Evolutionary conservation across 2,888 invertebrate genomes (phyloP).

Genomic region (Hypena proboscidalis): DNA sequence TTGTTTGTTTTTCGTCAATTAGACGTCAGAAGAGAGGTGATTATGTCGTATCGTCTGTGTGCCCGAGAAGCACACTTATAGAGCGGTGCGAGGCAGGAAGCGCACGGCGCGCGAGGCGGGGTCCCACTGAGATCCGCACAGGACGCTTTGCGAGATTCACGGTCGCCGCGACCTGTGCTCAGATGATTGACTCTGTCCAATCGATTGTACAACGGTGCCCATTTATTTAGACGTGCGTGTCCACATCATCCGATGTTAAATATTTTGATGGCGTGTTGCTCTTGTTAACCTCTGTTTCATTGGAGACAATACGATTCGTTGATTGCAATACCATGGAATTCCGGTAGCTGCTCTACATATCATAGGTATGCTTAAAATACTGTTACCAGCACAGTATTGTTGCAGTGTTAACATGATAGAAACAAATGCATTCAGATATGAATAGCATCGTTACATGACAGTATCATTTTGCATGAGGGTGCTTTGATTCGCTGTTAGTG

Average conservation of each 20-base stretch:
- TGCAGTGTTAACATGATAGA: constrained; percentile 8
- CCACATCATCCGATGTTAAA: constrained; percentile 57
- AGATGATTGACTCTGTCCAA: constrained; percentile 81
- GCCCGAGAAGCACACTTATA: constrained; percentile 16
- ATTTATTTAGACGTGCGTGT: constrained; percentile 68
- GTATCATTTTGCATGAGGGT: constrained; percentile 48
- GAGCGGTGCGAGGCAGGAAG: constrained; percentile 59
- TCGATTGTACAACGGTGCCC: constrained; percentile 73
- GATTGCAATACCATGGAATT: not conserved
- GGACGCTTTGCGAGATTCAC: constrained; percentile 72
- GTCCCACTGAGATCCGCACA: constrained; percentile 64
- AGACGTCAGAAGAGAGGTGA: constrained; percentile 42
- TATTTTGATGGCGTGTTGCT: constrained; percentile 59
- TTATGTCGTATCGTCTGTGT: constrained; percentile 29
- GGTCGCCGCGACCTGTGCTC: constrained; percentile 77
- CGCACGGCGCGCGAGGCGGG: constrained; percentile 70
- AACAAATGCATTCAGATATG: constrained; percentile 28
- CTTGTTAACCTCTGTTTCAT: constrained; percentile 47
- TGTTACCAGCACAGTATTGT: too few relatives aligned
- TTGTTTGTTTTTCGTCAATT: constrained; percentile 35
- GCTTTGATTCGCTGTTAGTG: constrained; percentile 55
- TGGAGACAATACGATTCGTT: not conserved
- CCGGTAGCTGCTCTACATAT: too few relatives aligned
- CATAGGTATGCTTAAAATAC: too few relatives aligned
- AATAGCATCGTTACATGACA: constrained; percentile 23